Evolutionary conservation across 2,113 vertebrate species (phyloP).

Genomic region (Pituophis catenifer): DNA sequence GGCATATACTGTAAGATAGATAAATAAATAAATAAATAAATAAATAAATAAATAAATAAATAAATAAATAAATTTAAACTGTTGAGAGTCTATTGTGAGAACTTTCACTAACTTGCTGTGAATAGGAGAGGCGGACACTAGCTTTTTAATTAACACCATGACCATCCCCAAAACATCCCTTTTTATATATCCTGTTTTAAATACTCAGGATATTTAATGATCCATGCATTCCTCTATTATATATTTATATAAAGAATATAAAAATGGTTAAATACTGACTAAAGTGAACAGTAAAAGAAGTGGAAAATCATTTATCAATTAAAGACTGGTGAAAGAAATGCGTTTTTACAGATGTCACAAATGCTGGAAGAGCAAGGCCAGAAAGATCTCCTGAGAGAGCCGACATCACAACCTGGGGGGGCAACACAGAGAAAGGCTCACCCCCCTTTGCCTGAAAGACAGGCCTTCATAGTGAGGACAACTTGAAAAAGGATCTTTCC

Average conservation of each 20-base stretch:
- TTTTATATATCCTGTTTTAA: neutral
- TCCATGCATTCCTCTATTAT: neutral
- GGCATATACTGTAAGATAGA: too few relatives aligned
- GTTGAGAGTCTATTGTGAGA: neutral
- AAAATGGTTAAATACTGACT: neutral
- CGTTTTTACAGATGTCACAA: neutral
- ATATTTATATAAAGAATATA: neutral
- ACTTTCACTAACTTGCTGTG: neutral
- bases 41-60: too few relatives aligned
- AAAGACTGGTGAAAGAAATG: neutral
- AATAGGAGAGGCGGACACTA: neutral
- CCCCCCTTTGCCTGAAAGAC: neutral
- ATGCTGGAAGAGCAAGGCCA: neutral
- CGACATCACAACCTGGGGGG: neutral
- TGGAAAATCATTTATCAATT: neutral
- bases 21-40: too few relatives aligned
- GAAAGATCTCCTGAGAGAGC: neutral
- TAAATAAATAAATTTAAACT: neutral
- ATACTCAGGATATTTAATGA: neutral
- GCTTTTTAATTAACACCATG: neutral
- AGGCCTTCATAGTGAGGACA: neutral
- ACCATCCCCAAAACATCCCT: neutral
- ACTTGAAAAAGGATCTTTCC: neutral
- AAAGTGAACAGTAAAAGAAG: neutral
- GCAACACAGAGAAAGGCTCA: neutral